phyloP scores from a whole-genome alignment of 1,140 invertebrate genomes.

The Pararge aegeria region DNA sequence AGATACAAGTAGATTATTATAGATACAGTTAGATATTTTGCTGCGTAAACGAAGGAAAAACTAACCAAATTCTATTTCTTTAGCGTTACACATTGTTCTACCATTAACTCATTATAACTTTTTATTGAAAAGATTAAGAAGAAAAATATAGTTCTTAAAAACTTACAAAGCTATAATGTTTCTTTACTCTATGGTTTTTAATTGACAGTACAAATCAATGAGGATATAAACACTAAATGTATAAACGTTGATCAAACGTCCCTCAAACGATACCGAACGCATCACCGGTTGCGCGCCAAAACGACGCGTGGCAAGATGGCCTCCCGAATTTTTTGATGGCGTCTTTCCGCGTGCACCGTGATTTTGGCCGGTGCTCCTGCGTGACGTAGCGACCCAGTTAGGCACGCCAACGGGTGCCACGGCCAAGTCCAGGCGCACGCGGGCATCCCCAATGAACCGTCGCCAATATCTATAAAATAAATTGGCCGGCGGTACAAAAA shows the following conservation, averaged over 20 bases:
- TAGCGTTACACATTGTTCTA: no score
- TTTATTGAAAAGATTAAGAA: no score
- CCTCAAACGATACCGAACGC: slow-evolving; percentile 30
- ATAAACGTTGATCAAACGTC: background rate
- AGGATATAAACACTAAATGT: no score
- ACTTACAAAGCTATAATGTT: no score
- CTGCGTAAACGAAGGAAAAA: no score
- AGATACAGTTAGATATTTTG: no score
- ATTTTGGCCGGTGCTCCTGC: slow-evolving; percentile 70
- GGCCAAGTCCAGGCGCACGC: slow-evolving; percentile 67
- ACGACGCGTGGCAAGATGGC: slow-evolving; percentile 67
- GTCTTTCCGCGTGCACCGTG: slow-evolving; percentile 65
- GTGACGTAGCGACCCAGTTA: slow-evolving; percentile 74
- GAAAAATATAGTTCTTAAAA: no score
- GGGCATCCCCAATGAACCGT: slow-evolving; percentile 74
- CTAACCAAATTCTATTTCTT: no score
- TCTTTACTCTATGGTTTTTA: no score
- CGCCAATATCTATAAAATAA: slow-evolving; percentile 79
- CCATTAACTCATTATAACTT: no score
- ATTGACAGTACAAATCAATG: no score
- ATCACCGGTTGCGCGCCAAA: slow-evolving; percentile 55
- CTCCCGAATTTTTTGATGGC: slow-evolving; percentile 57
- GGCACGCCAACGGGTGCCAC: slow-evolving; percentile 70
- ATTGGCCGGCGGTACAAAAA: slow-evolving; percentile 63
- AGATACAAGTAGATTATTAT: no score